These are phyloP conservation scores for Odiellus spinosus DNA, from an alignment of 2,888 invertebrate genomes.

Conservation along the genomic window DNA sequence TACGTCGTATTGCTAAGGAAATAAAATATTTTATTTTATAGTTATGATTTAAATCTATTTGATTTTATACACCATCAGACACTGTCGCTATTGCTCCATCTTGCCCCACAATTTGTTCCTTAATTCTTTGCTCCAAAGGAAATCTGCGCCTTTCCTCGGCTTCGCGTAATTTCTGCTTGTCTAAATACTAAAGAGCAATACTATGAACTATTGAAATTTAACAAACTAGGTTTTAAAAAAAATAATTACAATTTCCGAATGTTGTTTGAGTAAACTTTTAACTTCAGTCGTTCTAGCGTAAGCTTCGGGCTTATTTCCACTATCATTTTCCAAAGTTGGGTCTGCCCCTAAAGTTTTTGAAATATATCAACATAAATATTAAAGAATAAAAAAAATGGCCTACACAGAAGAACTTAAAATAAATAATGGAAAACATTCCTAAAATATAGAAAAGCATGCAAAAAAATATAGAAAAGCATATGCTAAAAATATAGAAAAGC, in stretches of 20 bases:
- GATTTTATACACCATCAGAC: slow-evolving; percentile 43
- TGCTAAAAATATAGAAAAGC: no score
- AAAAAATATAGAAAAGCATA: no score
- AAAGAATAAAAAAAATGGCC: no score
- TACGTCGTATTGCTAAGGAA: slow-evolving; percentile 54
- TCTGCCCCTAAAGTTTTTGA: slow-evolving; percentile 34
- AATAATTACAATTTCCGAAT: slow-evolving; percentile 19
- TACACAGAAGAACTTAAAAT: no score
- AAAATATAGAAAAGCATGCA: no score
- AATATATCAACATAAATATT: no score
- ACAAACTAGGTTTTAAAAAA: not conserved
- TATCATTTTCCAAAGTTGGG: slow-evolving; percentile 50
- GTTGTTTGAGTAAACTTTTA: slow-evolving; percentile 43
- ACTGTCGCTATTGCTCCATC: slow-evolving; percentile 62
- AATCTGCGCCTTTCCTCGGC: slow-evolving; percentile 61
- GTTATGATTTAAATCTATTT: not conserved
- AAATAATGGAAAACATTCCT: no score
- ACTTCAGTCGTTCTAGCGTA: slow-evolving; percentile 51
- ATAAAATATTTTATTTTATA: slow-evolving; percentile 3
- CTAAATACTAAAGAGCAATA: slow-evolving; percentile 19
- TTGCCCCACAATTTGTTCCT: slow-evolving; percentile 70
- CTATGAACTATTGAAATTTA: not conserved
- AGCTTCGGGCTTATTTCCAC: slow-evolving; percentile 55
- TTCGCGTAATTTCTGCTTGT: slow-evolving; percentile 42
- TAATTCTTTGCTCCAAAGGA: slow-evolving; percentile 66